Conservation (phyloP, 1,140 invertebrate species). For the Glomeris maerens region DNA sequence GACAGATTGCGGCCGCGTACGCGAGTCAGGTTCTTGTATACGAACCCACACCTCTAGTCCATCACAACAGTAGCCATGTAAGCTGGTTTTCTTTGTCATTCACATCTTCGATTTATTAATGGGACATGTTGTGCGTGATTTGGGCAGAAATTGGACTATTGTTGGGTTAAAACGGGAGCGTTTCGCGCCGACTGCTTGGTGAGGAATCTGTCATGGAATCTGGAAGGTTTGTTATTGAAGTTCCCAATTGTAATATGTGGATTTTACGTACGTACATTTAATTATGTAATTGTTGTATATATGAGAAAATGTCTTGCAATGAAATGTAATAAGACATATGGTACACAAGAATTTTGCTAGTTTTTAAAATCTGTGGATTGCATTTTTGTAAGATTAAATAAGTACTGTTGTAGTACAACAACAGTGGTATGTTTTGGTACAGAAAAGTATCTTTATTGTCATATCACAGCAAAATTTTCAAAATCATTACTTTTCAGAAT, state of each 20-base stretch:
- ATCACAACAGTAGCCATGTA: conserved; percentile 68
- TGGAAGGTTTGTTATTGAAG: conserved; percentile 49
- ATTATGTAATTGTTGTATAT: conserved; percentile 1
- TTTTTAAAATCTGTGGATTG: too few relatives aligned
- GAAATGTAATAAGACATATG: too few relatives aligned
- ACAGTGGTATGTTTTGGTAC: too few relatives aligned
- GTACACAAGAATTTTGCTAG: too few relatives aligned
- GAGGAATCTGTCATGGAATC: conserved; percentile 87
- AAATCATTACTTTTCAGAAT: too few relatives aligned
- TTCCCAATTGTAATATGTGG: too few relatives aligned
- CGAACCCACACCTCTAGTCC: conserved; percentile 86
- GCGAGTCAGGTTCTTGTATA: conserved; percentile 94
- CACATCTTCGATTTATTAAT: conserved; percentile 5
- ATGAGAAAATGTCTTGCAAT: too few relatives aligned
- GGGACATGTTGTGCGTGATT: not conserved
- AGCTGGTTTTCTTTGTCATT: conserved; percentile 23
- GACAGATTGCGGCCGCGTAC: conserved; percentile 90
- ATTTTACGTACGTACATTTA: not conserved
- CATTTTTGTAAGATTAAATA: too few relatives aligned
- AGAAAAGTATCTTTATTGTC: too few relatives aligned
- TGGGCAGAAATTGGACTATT: conserved; percentile 78
- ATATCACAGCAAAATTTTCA: too few relatives aligned
- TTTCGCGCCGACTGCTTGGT: conserved; percentile 77
- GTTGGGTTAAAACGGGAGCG: conserved; percentile 91
- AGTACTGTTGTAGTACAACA: too few relatives aligned